Evolutionary conservation across 2,113 vertebrate genomes (phyloP), one percentile per base, ranked within the genome.

Genomic region (Capreolus pygargus): DNA sequence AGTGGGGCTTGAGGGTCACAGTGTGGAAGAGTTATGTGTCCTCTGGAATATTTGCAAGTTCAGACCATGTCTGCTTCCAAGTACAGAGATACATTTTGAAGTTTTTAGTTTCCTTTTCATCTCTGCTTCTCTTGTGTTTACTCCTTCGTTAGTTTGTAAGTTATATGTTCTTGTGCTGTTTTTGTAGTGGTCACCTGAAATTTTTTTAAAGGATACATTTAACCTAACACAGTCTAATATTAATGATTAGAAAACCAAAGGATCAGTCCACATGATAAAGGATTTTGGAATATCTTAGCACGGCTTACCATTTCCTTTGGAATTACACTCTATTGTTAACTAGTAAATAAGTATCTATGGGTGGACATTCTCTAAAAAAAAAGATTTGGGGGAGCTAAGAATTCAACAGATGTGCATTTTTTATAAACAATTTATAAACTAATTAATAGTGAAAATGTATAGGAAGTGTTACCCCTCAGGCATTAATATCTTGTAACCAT

Each of bases 261-360:
- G 92, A 81, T 79, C 52, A 28, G 88, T 57, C 28, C 23, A 61
- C 86, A 94, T 39, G 89, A 45, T 57, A 78, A 61, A 89, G 13
- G 30, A 28, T 79, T 79, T 96, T 92, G 60, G 57, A 97, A 74
- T 64, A 12, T 60, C 47, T 97, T 95, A 81, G 15, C 58, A 64
- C 5, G 57, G 50, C 81, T 64, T 47, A 61, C 33, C 21, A 64
- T 28, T 39, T 54, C 28, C 28, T 94, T 93, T 82, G 76, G 8
- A 94, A 94, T 92, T 88, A 57, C 6, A 60, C 43, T 33, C 39
- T 60, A n/a, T n/a, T 86, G 45, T 83, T 70, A 55, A 36, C n/a
- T 45, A 94, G 64, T 89, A 70, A 85, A 27, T 88, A 92, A 28
- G 33, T 83, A 52, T 61, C 50, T 61, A 23, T 55, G 30, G 67